Percentiles rank a stretch among this genome's conserved stretches.
Evolutionary conservation across 2,888 invertebrate species (phyloP).

Genomic region (Imbricaverruca yamaguchii): DNA sequence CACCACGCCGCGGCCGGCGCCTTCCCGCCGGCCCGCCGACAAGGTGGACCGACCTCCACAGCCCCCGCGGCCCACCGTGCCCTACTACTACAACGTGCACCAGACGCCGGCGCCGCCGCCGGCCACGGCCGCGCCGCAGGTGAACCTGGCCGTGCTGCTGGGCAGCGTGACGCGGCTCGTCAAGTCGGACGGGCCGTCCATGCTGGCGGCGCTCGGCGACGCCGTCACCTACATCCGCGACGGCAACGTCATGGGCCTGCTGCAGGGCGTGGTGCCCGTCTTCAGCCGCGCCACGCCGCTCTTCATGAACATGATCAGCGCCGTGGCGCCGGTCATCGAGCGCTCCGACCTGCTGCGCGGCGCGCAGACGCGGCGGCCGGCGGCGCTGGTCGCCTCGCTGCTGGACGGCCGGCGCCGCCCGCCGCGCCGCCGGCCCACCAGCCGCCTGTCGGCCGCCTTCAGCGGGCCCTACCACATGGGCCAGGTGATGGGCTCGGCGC

Average conservation of each 20-base stretch:
- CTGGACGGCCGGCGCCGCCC: background rate
- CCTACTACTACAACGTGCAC: constrained; percentile 20
- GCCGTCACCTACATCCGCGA: background rate
- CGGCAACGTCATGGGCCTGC: constrained; percentile 12
- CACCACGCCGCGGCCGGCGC: background rate
- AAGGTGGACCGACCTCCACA: background rate
- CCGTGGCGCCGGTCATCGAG: constrained; percentile 2
- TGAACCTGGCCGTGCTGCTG: background rate
- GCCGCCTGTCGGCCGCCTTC: background rate
- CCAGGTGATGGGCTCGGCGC: constrained; percentile 1
- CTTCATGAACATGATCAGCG: background rate
- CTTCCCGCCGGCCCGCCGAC: background rate
- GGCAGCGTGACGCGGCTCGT: background rate
- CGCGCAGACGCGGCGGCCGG: background rate
- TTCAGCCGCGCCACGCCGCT: constrained; percentile 20
- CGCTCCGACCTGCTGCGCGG: background rate
- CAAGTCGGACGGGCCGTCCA: background rate
- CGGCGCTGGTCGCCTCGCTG: background rate
- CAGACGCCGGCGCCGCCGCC: background rate
- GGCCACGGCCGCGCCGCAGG: background rate
- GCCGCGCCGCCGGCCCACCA: no score
- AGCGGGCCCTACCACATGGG: background rate
- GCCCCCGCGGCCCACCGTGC: background rate
- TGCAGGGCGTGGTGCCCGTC: constrained; percentile 17
- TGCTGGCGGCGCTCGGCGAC: background rate